Percentiles rank a stretch among this genome's conserved stretches.
Evolutionary conservation across 2,888 invertebrate genomes (phyloP).

Genomic region (Chromoteleia sp.): DNA sequence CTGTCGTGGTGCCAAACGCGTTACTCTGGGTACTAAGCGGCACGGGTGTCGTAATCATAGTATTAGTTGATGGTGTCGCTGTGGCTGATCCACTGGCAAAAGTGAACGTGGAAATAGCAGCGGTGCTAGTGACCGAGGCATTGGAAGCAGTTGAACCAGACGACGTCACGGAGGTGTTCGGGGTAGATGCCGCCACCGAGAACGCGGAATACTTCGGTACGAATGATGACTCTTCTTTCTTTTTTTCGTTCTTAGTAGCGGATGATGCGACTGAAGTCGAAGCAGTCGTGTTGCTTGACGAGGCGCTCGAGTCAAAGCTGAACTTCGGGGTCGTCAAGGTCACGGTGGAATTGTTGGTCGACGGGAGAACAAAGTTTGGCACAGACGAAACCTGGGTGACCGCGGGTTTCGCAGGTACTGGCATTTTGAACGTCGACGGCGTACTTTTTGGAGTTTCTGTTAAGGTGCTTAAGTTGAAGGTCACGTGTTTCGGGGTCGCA

Average conservation of each 20-base stretch:
- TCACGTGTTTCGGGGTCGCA: conserved; percentile 76
- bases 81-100: not conserved
- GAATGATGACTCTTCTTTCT: too few relatives aligned
- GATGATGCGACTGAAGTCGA: too few relatives aligned
- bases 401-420: not conserved
- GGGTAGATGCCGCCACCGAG: too few relatives aligned
- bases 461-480: conserved; percentile 71
- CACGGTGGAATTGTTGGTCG: not conserved
- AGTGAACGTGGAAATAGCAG: not conserved
- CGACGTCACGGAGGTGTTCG: not conserved
- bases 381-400: not conserved
- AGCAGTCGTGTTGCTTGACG: too few relatives aligned
- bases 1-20: not conserved
- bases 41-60: not conserved
- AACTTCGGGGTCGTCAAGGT: not conserved
- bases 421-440: not conserved
- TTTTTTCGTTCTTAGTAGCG: too few relatives aligned
- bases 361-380: conserved; percentile 21
- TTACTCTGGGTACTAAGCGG: not conserved
- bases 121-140: not conserved
- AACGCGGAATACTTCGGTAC: too few relatives aligned
- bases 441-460: conserved; percentile 14
- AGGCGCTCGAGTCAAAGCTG: too few relatives aligned
- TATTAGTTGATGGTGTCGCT: not conserved
- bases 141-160: not conserved